Base-by-base conservation (phyloP, 2,113 vertebrate species). In the Orcinus orca region DNA sequence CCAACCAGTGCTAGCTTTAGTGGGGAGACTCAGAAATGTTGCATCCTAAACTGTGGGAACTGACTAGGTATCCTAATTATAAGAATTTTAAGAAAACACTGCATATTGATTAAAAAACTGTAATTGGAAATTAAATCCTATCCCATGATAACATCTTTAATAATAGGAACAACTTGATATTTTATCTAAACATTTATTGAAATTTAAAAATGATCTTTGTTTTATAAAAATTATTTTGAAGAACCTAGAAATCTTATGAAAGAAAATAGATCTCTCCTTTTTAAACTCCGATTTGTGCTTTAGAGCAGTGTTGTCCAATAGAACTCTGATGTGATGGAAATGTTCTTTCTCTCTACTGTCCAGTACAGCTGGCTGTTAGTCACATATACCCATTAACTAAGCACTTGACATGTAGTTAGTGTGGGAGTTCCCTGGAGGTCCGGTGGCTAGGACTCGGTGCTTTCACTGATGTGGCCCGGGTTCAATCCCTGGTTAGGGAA, bases 71-170 rank as follows among this genome's bases (percentile, higher is more conserved):
- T 31, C 13, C 18, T 67, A 53, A 87, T 53, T 53, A 41, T 13
- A 90, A 90, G 38, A 77, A 95, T 93, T 90, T 93, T 82, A 77
- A 68, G 63, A 74, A 86, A 97, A 87, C 29, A 74, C 33, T 29
- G 47, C 18, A 55, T 53, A 97, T 70, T 50, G n/a, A 93, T 33
- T 53, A 47, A 82, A 68, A 87, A 23, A 62, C 41, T 62, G 58
- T 83, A 87, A 77, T 36, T 93, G 67, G 76, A 76, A 95, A 90
- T 74, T 81, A 81, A 65, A 71, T 58, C 77, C 38, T 58, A 82
- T 50, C 68, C 60, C 36, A 86, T 36, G 36, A 71, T 77, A 90
- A 82, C 1, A 41, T 70, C 36, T 95, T 91, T 80, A 80, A 58
- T 33, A 80, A 33, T 5, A 23, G n/a, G n/a, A 38, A 80, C 14